Conservation (phyloP, 92 coral and sea anemone species). For the Palythoa caribaeorum region DNA sequence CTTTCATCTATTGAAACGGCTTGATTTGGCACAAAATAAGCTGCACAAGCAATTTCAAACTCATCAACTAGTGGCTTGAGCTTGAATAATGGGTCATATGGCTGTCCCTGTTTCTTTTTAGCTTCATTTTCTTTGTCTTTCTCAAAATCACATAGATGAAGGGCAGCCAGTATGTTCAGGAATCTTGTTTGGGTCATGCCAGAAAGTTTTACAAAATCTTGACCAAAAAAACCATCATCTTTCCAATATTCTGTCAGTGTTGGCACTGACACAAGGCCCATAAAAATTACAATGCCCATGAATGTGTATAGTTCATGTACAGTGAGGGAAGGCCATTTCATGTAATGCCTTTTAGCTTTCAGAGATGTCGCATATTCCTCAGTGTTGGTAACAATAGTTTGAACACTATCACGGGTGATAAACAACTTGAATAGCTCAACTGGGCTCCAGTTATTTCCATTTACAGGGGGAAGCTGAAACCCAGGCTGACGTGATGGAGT, state of each 20-base stretch:
- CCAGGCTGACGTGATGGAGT: slow-evolving; percentile 47
- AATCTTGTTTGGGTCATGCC: slow-evolving; percentile 43
- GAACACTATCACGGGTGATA: neutral
- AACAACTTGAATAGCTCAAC: slow-evolving; percentile 26
- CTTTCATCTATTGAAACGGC: slow-evolving; percentile 32
- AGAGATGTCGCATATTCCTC: neutral
- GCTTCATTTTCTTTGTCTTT: slow-evolving; percentile 33
- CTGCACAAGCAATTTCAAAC: slow-evolving; percentile 37
- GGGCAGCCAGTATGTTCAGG: slow-evolving; percentile 38
- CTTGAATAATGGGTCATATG: slow-evolving; percentile 41
- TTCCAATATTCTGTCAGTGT: slow-evolving; percentile 32
- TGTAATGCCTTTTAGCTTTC: slow-evolving; percentile 9
- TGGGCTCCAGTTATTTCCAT: slow-evolving; percentile 31
- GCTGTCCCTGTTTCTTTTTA: slow-evolving; percentile 17
- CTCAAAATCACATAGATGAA: slow-evolving; percentile 40
- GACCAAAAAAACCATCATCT: slow-evolving; percentile 23
- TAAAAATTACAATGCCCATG: slow-evolving; percentile 15
- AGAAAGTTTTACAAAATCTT: slow-evolving; percentile 22
- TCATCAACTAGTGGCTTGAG: slow-evolving; percentile 37
- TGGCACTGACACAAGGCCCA: slow-evolving; percentile 37
- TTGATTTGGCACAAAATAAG: slow-evolving; percentile 40
- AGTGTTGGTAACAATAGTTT: slow-evolving; percentile 8
- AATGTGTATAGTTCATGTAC: slow-evolving; percentile 23
- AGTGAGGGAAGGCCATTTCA: slow-evolving; percentile 31
- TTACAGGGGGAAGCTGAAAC: slow-evolving; percentile 38